These are phyloP conservation scores for Battus philenor DNA, from an alignment of 1,140 invertebrate species.

Conservation along the genomic window DNA sequence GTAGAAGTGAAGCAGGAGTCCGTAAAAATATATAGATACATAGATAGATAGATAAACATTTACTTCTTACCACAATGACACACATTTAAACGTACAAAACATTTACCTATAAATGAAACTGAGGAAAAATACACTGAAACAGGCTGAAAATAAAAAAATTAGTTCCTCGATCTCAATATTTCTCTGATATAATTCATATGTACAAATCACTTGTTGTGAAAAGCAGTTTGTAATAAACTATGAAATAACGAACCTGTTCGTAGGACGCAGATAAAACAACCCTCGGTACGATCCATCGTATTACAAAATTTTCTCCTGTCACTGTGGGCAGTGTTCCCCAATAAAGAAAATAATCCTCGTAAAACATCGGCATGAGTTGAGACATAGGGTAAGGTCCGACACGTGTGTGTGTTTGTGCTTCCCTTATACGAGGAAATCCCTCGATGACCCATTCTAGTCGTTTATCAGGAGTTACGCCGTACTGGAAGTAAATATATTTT, in stretches of 20 bases:
- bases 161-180: too few species aligned
- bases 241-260: conserved; percentile 42
- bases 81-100: too few species aligned
- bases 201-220: too few species aligned
- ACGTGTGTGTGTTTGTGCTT: conserved; percentile 70
- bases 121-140: too few species aligned
- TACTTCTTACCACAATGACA: too few species aligned
- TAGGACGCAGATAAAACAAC: conserved; percentile 42
- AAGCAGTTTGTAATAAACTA: too few species aligned
- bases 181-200: too few species aligned
- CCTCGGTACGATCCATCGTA: conserved; percentile 55
- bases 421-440: conserved; percentile 64
- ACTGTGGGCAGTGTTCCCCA: conserved; percentile 74
- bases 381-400: conserved; percentile 69
- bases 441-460: conserved; percentile 72
- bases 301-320: conserved; percentile 31
- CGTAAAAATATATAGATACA: too few species aligned
- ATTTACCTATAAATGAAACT: too few species aligned
- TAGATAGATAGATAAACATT: too few species aligned
- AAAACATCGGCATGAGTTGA: conserved; percentile 74
- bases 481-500: conserved; percentile 45
- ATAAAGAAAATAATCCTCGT: conserved; percentile 82
- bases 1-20: too few species aligned
- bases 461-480: conserved; percentile 71
- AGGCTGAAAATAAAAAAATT: too few species aligned